Evolutionary conservation across 2,113 vertebrate genomes (phyloP), one percentile per base, ranked within the genome.

Genomic region (Morphnarchus princeps): DNA sequence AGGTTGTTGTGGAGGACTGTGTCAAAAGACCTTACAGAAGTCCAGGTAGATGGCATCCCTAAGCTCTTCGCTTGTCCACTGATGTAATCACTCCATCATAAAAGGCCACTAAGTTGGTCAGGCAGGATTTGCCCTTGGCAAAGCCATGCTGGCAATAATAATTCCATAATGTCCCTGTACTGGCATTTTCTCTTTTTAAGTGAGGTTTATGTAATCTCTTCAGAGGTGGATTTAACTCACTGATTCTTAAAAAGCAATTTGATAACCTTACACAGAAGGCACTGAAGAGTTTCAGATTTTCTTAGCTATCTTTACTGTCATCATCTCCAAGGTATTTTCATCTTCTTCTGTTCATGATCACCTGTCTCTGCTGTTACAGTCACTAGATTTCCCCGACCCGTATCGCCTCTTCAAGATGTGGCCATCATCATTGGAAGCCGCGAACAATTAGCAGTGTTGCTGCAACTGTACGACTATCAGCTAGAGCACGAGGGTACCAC

Each of bases 401-500:
- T 98, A 13, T 99, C 99, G 0, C 99, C 99, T 69, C 99, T 99
- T 94, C 99, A 99, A 96, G 99, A 99, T 42, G 98, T 99, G 49
- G 98, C 99, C 4, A 98, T 99, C 82, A 99, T 99, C 80, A 98
- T 99, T n/a, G 99, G 99, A 78, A 99, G 99, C 95, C 98, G 99
- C 0, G 99, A 99, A 70, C 99, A 99, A 34, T 89, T 99, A 90
- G 98, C 99, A 2, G 98, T 98, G 20, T 96, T 99, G 7, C 97
- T 99, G 45, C 98, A 99, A 11, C 99, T 99, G 28, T 99, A 99
- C 18, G 99, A 99, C 95, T 97, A 99, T 96, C 99, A 99, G 96
- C 98, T 99, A 6, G 99, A 99, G 59, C 99, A 99, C 0, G 99
- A 99, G 97, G 99, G 99, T 70, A 99, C 99, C 94, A 99, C 99